Percentiles rank a stretch among this genome's conserved stretches.
These are phyloP conservation scores for Laothoe populi DNA, from an alignment of 2,888 invertebrate species.

Conservation along the genomic window DNA sequence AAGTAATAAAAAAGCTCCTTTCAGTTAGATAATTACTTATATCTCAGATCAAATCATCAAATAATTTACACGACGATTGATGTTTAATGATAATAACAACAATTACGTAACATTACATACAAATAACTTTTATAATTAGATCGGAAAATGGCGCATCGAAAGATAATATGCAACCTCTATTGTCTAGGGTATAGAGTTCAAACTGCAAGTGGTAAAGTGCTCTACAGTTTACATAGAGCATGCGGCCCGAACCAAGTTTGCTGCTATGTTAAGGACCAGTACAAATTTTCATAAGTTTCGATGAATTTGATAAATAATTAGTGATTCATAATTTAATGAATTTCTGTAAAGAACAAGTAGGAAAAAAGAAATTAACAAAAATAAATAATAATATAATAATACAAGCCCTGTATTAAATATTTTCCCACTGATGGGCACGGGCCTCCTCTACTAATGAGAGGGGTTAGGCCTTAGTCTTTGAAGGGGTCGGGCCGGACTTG, in stretches of 20 bases:
- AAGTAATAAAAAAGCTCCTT: neutral
- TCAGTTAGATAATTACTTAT: neutral
- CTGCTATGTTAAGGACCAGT: neutral
- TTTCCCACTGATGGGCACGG: too few species aligned
- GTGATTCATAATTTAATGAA: too few species aligned
- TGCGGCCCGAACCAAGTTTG: neutral
- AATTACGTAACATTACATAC: constrained; percentile 7
- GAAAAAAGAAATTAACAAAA: too few species aligned
- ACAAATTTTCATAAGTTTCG: too few species aligned
- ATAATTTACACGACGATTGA: neutral
- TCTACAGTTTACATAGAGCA: neutral
- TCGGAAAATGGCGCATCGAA: neutral
- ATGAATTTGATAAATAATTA: too few species aligned
- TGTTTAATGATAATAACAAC: constrained; percentile 7
- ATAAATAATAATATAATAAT: too few species aligned
- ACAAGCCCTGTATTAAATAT: too few species aligned
- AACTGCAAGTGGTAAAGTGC: neutral
- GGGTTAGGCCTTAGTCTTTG: too few species aligned
- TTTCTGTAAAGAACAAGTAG: too few species aligned
- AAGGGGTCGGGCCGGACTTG: too few species aligned
- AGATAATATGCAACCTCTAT: neutral
- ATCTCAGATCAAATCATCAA: neutral
- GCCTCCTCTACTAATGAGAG: too few species aligned
- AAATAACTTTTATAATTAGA: constrained; percentile 4
- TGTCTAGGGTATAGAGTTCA: neutral